A percentile compares a stretch with the other conserved stretches of the same genome.
These are phyloP conservation scores for Ammodramus savannarum DNA, from an alignment of 2,113 vertebrate species.

Conservation along the genomic window DNA sequence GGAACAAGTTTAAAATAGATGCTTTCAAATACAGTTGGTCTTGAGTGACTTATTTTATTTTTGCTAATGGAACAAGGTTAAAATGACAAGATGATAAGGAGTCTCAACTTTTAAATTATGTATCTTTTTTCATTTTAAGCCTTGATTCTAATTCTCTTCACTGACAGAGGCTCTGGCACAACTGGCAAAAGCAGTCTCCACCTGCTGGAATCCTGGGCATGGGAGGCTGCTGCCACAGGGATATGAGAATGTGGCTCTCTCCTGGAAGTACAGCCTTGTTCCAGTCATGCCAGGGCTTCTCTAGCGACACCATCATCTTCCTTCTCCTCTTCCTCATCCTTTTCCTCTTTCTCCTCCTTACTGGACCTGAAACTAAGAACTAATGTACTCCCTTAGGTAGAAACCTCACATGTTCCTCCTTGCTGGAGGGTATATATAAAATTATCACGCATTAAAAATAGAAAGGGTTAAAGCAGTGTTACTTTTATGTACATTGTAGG, in stretches of 20 bases:
- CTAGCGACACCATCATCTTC: background rate
- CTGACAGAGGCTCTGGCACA: background rate
- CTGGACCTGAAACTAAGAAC: background rate
- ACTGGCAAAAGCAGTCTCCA: background rate
- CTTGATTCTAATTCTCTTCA: background rate
- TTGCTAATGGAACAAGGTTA: slow-evolving; percentile 45
- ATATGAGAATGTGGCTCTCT: background rate
- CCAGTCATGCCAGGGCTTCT: background rate
- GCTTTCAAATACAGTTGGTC: slow-evolving; percentile 8
- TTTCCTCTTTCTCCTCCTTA: background rate
- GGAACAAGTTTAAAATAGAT: slow-evolving; percentile 41
- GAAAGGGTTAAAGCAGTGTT: background rate
- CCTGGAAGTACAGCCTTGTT: background rate
- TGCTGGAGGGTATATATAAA: background rate
- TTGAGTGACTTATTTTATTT: slow-evolving; percentile 35
- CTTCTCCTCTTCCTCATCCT: background rate
- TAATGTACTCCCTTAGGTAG: background rate
- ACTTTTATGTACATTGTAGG: background rate
- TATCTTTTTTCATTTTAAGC: slow-evolving; percentile 33
- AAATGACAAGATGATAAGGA: slow-evolving; percentile 47
- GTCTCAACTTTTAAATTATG: slow-evolving; percentile 37
- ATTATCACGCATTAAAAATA: background rate
- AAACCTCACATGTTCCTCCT: background rate
- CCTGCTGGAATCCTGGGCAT: background rate
- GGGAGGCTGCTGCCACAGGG: background rate